phyloP scores from a whole-genome alignment of 2,888 invertebrate genomes.

The Ectobius pallidus region DNA sequence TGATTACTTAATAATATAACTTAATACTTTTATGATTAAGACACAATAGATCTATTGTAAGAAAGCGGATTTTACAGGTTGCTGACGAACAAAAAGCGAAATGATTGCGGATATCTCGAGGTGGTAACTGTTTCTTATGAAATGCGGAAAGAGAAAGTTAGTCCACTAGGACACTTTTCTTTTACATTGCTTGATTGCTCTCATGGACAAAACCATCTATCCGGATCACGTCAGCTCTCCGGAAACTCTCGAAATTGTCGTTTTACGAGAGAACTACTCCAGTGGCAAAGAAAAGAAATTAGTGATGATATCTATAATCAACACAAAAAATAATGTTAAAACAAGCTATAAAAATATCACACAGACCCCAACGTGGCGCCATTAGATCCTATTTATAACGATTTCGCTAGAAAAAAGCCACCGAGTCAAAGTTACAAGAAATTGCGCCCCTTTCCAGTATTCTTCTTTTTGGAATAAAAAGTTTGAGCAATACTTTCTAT shows the following conservation, averaged over 20 bases:
- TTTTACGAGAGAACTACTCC: not conserved
- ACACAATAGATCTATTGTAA: too few species aligned
- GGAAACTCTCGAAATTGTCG: constrained; percentile 8
- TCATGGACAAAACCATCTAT: constrained; percentile 11
- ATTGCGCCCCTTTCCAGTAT: too few species aligned
- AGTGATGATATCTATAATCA: not conserved
- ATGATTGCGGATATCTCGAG: not conserved
- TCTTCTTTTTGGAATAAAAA: too few species aligned
- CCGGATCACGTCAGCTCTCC: not conserved
- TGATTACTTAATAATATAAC: too few species aligned
- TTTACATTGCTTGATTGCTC: not conserved
- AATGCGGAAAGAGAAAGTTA: not conserved
- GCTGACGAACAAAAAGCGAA: too few species aligned
- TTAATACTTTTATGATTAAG: too few species aligned
- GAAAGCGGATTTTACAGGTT: too few species aligned
- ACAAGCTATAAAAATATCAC: not conserved
- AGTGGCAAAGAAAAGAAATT: not conserved
- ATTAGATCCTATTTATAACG: too few species aligned
- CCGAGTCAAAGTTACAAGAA: too few species aligned
- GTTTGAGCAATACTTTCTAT: too few species aligned
- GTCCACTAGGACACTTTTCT: not conserved
- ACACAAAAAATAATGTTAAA: not conserved
- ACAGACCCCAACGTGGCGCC: not conserved
- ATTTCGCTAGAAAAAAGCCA: too few species aligned
- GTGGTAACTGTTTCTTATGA: too few species aligned